These are phyloP conservation scores for Megalops atlanticus DNA, from an alignment of 2,113 vertebrate species.

Conservation along the genomic window DNA sequence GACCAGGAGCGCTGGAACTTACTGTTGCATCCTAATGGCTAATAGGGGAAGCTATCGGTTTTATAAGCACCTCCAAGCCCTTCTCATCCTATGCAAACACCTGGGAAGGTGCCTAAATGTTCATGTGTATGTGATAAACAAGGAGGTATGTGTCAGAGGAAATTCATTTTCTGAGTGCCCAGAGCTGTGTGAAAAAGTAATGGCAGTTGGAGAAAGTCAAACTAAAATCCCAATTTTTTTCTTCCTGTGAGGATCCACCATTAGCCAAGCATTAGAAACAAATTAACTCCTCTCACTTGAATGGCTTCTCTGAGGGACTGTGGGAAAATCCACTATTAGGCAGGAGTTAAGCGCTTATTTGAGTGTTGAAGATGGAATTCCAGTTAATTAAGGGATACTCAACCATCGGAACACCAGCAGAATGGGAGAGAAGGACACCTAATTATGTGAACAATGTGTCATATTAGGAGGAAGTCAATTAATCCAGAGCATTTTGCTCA, in stretches of 20 bases:
- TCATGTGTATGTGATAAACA: too few species aligned
- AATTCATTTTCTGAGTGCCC: not conserved
- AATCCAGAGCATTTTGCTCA: constrained; percentile 45
- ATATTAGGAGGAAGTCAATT: constrained; percentile 60
- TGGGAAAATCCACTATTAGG: constrained; percentile 76
- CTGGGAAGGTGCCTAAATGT: not conserved
- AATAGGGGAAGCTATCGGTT: not conserved
- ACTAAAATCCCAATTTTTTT: constrained; percentile 59
- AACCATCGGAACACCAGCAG: constrained; percentile 68
- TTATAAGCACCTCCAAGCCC: not conserved
- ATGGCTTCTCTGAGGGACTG: constrained; percentile 71
- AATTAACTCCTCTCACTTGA: constrained; percentile 75
- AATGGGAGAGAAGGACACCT: constrained; percentile 67
- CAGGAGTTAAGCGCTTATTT: constrained; percentile 74
- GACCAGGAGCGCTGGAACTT: not conserved
- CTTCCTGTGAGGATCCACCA: constrained; percentile 67
- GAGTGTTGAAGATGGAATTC: constrained; percentile 72
- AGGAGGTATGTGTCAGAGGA: not conserved
- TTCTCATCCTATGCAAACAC: not conserved
- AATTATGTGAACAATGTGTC: constrained; percentile 75
- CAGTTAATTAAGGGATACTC: constrained; percentile 74
- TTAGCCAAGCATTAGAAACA: constrained; percentile 78
- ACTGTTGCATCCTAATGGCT: not conserved
- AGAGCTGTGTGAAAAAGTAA: not conserved
- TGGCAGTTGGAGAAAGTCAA: not conserved